Evolutionary conservation across 2,113 vertebrate species (phyloP).

Genomic region (Lasiurus borealis): DNA sequence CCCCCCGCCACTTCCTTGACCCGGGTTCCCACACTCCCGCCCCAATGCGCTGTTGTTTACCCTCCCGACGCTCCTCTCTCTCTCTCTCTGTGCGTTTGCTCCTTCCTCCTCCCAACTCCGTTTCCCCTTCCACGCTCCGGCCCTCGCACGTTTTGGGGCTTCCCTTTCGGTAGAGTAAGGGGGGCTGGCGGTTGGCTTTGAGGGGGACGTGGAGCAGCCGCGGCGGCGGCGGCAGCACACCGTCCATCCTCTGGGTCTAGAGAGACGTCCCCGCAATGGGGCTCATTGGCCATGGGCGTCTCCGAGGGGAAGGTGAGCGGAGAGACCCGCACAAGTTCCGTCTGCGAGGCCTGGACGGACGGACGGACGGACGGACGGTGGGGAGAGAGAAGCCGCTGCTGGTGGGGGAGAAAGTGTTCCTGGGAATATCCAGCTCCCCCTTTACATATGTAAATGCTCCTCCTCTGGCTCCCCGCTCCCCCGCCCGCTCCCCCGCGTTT

Average conservation of each 20-base stretch:
- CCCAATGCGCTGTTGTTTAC: conserved; percentile 55
- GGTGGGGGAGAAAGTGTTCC: background rate
- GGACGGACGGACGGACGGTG: no score
- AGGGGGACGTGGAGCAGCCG: no score
- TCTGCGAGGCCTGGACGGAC: conserved; percentile 44
- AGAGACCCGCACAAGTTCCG: conserved; percentile 44
- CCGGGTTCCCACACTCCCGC: background rate
- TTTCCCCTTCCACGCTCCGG: conserved; percentile 8
- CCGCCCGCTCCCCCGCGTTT: background rate
- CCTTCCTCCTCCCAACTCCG: background rate
- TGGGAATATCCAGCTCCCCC: background rate
- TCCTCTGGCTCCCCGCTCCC: background rate
- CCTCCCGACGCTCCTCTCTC: background rate
- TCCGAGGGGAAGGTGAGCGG: conserved; percentile 35
- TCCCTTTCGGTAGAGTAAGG: conserved; percentile 2
- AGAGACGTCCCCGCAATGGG: background rate
- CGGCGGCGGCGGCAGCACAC: no score
- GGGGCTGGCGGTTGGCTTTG: conserved; percentile 53
- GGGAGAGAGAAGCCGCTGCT: background rate
- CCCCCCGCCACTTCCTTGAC: background rate
- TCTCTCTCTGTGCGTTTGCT: background rate
- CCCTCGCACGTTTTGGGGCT: background rate
- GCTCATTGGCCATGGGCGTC: background rate
- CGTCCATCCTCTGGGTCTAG: background rate
- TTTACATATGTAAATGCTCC: background rate